Evolutionary conservation across 2,797 vertebrate genomes (phyloP).

Genomic region (Pseudochirops cupreus): DNA sequence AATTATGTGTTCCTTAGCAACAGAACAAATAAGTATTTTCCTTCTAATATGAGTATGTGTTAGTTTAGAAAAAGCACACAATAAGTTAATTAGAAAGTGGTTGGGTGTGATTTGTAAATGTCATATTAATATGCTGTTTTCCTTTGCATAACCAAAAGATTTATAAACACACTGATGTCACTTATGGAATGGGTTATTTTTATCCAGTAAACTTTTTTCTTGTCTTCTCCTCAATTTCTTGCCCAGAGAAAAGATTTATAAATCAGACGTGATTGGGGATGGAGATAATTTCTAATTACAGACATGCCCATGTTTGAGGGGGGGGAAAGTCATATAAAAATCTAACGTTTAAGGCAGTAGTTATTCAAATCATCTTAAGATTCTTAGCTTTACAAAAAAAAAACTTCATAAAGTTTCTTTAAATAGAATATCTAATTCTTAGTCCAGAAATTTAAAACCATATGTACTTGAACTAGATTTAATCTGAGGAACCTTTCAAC

Average conservation of each 20-base stretch:
- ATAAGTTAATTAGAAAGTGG: constrained; percentile 88
- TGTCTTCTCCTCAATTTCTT: constrained; percentile 63
- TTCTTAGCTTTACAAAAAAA: background rate
- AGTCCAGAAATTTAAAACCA: background rate
- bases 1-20: constrained; percentile 87
- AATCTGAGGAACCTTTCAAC: background rate
- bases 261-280: background rate
- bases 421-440: background rate
- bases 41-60: constrained; percentile 83
- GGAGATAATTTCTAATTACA: constrained; percentile 5
- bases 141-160: constrained; percentile 79
- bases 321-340: constrained; percentile 24
- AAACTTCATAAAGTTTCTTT: background rate
- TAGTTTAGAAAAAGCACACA: constrained; percentile 86
- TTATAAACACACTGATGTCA: constrained; percentile 78
- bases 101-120: constrained; percentile 88
- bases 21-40: constrained; percentile 85
- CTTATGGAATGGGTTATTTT: constrained; percentile 59
- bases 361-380: background rate
- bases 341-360: background rate
- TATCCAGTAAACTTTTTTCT: constrained; percentile 37
- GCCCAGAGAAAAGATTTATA: constrained; percentile 34
- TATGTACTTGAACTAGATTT: background rate
- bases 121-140: constrained; percentile 87
- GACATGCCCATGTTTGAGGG: background rate